These are phyloP conservation scores for Mimumesa dahlbomi DNA, from an alignment of 2,888 invertebrate species.

Conservation along the genomic window DNA sequence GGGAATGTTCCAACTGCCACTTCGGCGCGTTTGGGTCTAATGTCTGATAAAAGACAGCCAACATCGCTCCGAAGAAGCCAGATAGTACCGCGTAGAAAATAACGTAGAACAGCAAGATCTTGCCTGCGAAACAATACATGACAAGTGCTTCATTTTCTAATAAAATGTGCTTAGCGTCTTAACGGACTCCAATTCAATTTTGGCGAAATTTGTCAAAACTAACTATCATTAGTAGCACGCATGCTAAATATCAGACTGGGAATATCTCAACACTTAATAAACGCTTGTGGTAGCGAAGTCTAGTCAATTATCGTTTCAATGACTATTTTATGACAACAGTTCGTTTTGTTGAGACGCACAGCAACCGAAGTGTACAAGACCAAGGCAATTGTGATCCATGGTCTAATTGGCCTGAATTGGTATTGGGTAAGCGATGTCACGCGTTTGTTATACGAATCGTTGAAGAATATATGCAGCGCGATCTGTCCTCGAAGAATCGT, in stretches of 20 bases:
- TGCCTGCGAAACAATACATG: constrained; percentile 84
- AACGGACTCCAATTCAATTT: no score
- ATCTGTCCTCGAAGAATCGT: constrained; percentile 25
- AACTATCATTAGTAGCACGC: no score
- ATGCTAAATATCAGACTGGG: no score
- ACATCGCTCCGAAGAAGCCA: constrained; percentile 96
- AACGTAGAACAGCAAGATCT: constrained; percentile 97
- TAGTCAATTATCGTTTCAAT: constrained; percentile 1
- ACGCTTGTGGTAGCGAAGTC: no score
- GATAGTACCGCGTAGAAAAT: constrained; percentile 96
- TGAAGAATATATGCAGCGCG: constrained; percentile 20
- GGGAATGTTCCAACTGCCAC: constrained; percentile 92
- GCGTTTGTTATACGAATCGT: constrained; percentile 51
- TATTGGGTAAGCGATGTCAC: constrained; percentile 59
- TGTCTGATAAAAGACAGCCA: constrained; percentile 97
- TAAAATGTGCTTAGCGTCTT: neutral
- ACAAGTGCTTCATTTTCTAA: neutral
- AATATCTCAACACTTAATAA: no score
- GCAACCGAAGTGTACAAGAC: constrained; percentile 56
- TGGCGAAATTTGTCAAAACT: no score
- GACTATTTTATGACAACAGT: constrained; percentile 35
- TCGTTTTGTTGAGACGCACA: constrained; percentile 15
- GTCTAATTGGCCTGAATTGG: constrained; percentile 79
- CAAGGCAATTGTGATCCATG: constrained; percentile 75
- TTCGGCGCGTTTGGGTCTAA: constrained; percentile 92